phyloP scores from a whole-genome alignment of 2,888 invertebrate species.

The Cantharis nigra region DNA sequence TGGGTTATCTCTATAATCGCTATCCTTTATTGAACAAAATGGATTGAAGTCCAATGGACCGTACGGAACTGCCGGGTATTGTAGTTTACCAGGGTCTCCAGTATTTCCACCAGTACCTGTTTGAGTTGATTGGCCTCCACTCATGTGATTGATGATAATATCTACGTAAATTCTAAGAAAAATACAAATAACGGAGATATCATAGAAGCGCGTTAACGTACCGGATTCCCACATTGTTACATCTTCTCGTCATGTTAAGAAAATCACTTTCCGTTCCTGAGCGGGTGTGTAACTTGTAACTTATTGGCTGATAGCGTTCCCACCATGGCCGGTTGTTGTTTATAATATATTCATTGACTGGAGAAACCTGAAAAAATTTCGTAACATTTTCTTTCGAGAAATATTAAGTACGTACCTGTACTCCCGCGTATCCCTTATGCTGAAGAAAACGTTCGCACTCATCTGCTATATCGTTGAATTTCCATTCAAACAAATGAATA shows the following conservation, averaged over 20 bases:
- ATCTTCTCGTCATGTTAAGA: constrained; percentile 74
- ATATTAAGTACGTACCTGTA: constrained; percentile 61
- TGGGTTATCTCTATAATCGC: constrained; percentile 62
- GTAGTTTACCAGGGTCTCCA: constrained; percentile 55
- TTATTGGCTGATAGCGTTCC: constrained; percentile 86
- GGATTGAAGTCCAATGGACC: constrained; percentile 70
- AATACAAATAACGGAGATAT: neutral
- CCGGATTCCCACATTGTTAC: constrained; percentile 79
- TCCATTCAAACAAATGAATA: constrained; percentile 83
- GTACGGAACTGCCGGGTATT: constrained; percentile 68
- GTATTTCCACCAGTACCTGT: constrained; percentile 66
- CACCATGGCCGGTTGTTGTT: constrained; percentile 76
- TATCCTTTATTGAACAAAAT: constrained; percentile 65
- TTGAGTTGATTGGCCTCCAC: constrained; percentile 55
- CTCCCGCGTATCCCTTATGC: constrained; percentile 73
- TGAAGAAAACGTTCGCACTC: constrained; percentile 80
- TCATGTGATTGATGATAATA: constrained; percentile 89
- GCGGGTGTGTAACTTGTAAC: constrained; percentile 74
- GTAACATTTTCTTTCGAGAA: neutral
- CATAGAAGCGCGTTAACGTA: constrained; percentile 38
- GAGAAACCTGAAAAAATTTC: constrained; percentile 65
- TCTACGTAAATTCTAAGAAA: constrained; percentile 78
- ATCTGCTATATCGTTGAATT: constrained; percentile 75
- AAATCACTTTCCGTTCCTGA: constrained; percentile 79
- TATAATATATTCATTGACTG: constrained; percentile 73